Evolutionary conservation across 92 coral and sea anemone genomes (phyloP).

Genomic region (Chrysogorgia sp.): DNA sequence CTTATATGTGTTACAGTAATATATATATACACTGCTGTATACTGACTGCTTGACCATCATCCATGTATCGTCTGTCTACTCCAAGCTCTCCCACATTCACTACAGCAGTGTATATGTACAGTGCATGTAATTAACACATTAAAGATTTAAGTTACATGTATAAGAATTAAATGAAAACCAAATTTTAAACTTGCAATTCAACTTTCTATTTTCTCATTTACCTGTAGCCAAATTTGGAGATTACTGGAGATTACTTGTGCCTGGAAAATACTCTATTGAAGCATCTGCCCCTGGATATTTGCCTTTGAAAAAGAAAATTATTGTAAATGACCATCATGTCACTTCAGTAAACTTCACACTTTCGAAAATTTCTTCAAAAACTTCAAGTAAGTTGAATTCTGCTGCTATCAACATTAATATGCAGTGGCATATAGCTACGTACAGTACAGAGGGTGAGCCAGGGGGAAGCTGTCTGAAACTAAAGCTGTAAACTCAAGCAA

Average conservation of each 20-base stretch:
- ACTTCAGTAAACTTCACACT: conserved; percentile 73
- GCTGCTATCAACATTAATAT: neutral
- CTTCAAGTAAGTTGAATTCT: neutral
- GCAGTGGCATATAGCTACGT: no score
- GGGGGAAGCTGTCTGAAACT: neutral
- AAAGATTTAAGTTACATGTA: no score
- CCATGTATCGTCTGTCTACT: no score
- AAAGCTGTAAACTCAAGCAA: neutral
- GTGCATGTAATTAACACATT: no score
- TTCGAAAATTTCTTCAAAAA: neutral
- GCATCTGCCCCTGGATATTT: conserved; percentile 69
- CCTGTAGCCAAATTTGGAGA: conserved; percentile 78
- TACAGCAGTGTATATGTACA: no score
- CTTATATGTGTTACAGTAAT: no score
- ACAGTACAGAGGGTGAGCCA: no score
- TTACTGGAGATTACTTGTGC: conserved; percentile 85
- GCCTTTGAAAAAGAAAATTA: conserved; percentile 46
- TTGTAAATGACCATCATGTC: conserved; percentile 35
- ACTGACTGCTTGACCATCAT: no score
- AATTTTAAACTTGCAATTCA: neutral
- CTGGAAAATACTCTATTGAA: conserved; percentile 61
- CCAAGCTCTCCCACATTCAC: no score
- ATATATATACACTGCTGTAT: no score
- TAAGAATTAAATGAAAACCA: neutral
- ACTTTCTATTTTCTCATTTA: neutral